Conservation (phyloP, 37 sponge, comb jelly and placozoan genomes). For the Cliona cf. orientalis region DNA sequence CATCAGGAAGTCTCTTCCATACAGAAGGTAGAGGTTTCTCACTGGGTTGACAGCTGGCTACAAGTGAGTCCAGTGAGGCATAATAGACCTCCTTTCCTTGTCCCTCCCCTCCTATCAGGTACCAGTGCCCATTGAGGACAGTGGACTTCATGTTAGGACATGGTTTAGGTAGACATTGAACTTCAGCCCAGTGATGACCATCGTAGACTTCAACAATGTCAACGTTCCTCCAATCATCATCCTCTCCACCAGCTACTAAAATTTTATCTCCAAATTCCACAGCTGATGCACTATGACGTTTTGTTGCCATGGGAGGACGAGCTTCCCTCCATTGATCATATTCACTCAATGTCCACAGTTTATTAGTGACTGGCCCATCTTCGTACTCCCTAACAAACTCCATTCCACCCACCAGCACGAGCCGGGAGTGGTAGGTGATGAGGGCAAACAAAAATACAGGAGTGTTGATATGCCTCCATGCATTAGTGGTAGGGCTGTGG, state of each 20-base stretch:
- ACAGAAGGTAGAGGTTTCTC: too few relatives aligned
- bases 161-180: constrained; percentile 22
- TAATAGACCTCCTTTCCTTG: constrained; percentile 4
- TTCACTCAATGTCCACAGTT: not conserved
- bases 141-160: constrained; percentile 11
- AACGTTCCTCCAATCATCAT: too few relatives aligned
- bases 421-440: constrained; percentile 3
- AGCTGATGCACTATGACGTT: constrained; percentile 15
- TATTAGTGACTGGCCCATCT: not conserved
- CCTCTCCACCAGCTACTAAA: constrained; percentile 27
- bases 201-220: constrained; percentile 8
- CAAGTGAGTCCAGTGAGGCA: constrained; percentile 13
- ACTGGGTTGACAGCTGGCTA: not conserved
- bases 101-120: constrained; percentile 11
- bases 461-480: too few relatives aligned
- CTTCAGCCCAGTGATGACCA: not conserved
- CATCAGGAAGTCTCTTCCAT: constrained; percentile 4
- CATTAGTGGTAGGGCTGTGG: too few relatives aligned
- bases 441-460: too few relatives aligned
- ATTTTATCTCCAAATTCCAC: not conserved
- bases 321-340: not conserved
- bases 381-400: not conserved
- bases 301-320: constrained; percentile 22
- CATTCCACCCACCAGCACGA: constrained; percentile 21
- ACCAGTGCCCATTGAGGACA: not conserved